Conservation (phyloP, 92 coral and sea anemone species). For the Micromussa lordhowensis region DNA sequence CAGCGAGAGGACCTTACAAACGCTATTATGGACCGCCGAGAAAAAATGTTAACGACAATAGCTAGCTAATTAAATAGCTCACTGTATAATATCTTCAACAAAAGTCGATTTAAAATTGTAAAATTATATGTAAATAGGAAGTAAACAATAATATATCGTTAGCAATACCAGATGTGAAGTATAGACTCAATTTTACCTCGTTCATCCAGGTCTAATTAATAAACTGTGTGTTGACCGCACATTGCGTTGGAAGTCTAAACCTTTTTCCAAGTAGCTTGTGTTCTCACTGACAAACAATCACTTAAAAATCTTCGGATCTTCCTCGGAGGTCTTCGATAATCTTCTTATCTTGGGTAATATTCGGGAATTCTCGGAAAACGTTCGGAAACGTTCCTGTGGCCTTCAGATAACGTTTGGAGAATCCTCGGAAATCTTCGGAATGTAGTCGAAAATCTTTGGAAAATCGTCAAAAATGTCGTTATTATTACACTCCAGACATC, state of each 20-base stretch:
- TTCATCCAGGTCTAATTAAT: not conserved
- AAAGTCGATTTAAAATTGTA: not conserved
- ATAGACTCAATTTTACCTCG: too few relatives aligned
- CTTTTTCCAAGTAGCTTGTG: not conserved
- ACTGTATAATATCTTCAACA: not conserved
- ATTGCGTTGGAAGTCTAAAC: not conserved
- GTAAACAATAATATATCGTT: not conserved
- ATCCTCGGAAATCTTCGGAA: too few relatives aligned
- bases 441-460: too few relatives aligned
- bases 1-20: not conserved
- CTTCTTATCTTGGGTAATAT: too few relatives aligned
- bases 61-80: not conserved
- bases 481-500: too few relatives aligned
- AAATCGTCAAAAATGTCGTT: too few relatives aligned
- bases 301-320: not conserved
- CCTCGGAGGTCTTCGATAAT: not conserved
- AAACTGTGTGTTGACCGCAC: too few relatives aligned
- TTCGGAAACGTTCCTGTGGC: too few relatives aligned
- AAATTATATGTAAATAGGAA: not conserved
- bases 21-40: not conserved
- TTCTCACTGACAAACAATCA: not conserved
- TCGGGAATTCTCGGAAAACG: too few relatives aligned
- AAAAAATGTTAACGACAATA: not conserved
- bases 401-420: too few relatives aligned
- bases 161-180: not conserved